Evolutionary conservation across 2,113 vertebrate genomes (phyloP).

Genomic region (Rhizomys pruinosus): DNA sequence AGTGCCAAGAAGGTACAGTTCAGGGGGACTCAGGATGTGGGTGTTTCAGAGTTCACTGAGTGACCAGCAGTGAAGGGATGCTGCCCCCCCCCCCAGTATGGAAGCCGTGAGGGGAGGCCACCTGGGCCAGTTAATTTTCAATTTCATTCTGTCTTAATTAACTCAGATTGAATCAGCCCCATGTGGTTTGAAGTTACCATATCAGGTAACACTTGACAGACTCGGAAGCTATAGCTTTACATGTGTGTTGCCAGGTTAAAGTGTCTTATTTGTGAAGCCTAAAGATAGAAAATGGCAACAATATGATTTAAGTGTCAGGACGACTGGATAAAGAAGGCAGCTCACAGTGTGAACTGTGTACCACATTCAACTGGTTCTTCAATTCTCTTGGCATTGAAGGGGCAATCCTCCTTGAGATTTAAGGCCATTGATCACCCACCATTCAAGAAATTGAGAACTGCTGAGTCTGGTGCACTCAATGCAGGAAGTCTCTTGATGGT

Average conservation of each 20-base stretch:
- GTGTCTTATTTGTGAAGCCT: not conserved
- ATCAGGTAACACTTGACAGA: not conserved
- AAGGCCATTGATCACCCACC: not conserved
- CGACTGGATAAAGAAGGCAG: not conserved
- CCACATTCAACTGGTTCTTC: not conserved
- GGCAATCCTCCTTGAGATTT: not conserved
- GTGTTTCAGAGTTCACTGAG: not conserved
- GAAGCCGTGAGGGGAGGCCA: not conserved
- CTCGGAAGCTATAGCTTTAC: not conserved
- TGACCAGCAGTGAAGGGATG: not conserved
- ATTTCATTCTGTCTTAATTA: not conserved
- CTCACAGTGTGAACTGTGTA: not conserved
- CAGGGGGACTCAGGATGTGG: not conserved
- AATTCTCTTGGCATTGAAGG: not conserved
- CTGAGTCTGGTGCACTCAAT: no score
- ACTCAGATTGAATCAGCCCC: not conserved
- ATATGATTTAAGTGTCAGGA: not conserved
- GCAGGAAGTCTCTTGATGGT: not conserved
- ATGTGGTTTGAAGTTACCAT: fast-evolving
- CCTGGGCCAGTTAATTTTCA: not conserved
- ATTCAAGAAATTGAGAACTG: not conserved
- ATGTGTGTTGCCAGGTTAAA: not conserved
- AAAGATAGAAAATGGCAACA: not conserved
- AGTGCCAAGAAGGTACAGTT: not conserved
- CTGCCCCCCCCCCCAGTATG: not conserved